phyloP scores from a whole-genome alignment of 2,797 vertebrate species.

The Microtus agrestis region DNA sequence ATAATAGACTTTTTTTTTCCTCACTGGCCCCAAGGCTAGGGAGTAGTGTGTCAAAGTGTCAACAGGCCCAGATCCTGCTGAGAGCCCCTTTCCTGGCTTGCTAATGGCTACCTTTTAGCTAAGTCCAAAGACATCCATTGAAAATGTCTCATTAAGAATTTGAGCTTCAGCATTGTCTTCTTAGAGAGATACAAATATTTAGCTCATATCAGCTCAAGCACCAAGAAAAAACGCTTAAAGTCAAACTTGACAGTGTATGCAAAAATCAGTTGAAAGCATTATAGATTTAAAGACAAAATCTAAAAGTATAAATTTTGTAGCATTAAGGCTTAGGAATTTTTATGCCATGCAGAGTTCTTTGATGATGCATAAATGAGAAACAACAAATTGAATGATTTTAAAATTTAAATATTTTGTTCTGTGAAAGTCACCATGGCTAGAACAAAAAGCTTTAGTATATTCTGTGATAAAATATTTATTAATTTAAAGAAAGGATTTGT shows the following conservation, averaged over 20 bases:
- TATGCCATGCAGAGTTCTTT: not conserved
- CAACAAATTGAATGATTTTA: not conserved
- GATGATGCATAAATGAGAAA: not conserved
- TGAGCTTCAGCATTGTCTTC: not conserved
- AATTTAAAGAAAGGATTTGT: not conserved
- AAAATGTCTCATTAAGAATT: not conserved
- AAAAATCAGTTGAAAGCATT: not conserved
- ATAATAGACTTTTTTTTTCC: not conserved
- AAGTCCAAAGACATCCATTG: not conserved
- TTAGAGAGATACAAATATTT: not conserved
- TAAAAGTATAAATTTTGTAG: not conserved
- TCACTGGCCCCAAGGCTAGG: not conserved
- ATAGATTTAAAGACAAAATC: not conserved
- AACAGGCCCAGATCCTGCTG: not conserved
- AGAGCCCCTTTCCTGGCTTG: not conserved
- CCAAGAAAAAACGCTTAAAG: not conserved
- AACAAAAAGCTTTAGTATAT: not conserved
- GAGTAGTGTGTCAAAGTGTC: not conserved
- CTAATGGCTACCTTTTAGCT: not conserved
- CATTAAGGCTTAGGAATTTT: not conserved
- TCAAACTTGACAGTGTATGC: not conserved
- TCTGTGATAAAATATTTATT: not conserved
- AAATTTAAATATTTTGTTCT: conserved; percentile 16
- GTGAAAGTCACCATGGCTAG: not conserved
- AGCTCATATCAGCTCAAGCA: not conserved